Conservation (phyloP, 2,113 vertebrate genomes). For the Hemichromis elongatus region DNA sequence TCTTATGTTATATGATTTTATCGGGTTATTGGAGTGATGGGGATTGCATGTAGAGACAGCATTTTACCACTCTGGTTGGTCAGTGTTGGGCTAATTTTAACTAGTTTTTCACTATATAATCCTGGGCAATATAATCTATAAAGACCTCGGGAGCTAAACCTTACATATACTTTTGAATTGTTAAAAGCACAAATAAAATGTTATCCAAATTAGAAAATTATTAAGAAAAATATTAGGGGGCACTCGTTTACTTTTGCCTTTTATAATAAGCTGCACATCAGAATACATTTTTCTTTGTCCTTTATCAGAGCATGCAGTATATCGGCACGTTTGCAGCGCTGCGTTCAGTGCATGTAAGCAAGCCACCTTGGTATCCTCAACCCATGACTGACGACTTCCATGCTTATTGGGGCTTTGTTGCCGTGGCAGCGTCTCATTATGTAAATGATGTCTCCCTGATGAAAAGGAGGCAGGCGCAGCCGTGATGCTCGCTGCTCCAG, state of each 20-base stretch:
- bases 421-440: constrained; percentile 69
- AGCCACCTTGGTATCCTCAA: constrained; percentile 30
- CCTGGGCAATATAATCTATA: neutral
- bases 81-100: neutral
- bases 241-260: constrained; percentile 9
- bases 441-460: constrained; percentile 63
- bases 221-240: neutral
- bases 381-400: constrained; percentile 34
- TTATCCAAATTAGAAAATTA: neutral
- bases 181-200: neutral
- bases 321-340: neutral
- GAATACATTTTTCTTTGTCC: neutral
- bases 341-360: neutral
- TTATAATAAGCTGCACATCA: constrained; percentile 15
- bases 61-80: neutral
- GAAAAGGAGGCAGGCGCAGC: constrained; percentile 49
- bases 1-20: neutral
- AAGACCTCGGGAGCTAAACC: rapidly evolving
- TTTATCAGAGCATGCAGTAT: neutral
- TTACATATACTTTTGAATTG: neutral
- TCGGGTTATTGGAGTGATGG: neutral
- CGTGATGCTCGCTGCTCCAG: constrained; percentile 60
- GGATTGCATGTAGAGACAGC: neutral
- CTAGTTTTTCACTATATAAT: neutral
- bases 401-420: constrained; percentile 59